These are phyloP conservation scores for Abscondita cerata DNA, from an alignment of 2,888 invertebrate species.

Conservation along the genomic window DNA sequence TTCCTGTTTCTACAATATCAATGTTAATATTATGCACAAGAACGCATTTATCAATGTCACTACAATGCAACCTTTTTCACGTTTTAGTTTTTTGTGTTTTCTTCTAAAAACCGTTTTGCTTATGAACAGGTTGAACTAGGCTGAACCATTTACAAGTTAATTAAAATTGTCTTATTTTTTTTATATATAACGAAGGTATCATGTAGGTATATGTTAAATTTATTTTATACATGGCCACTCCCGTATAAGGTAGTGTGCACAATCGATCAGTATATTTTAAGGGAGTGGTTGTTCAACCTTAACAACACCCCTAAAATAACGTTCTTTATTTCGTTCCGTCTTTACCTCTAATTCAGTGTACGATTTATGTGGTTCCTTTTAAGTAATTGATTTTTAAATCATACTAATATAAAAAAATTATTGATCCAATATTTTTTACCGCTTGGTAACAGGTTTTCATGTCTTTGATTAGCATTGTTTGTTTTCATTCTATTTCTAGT, in stretches of 20 bases:
- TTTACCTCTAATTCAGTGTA: constrained; percentile 5
- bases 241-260: constrained; percentile 36
- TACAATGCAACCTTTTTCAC: not conserved
- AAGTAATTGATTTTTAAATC: constrained; percentile 20
- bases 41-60: constrained; percentile 8
- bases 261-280: constrained; percentile 37
- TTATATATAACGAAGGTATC: too few species aligned
- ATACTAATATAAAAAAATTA: too few species aligned
- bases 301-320: constrained; percentile 30
- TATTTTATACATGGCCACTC: constrained; percentile 33
- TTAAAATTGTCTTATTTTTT: too few species aligned
- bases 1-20: not conserved
- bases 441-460: too few species aligned
- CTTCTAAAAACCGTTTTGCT: too few species aligned
- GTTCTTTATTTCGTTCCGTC: constrained; percentile 17
- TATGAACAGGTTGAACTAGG: too few species aligned
- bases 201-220: constrained; percentile 14
- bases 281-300: constrained; percentile 36
- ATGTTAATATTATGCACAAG: not conserved
- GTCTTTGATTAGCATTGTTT: too few species aligned
- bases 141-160: too few species aligned
- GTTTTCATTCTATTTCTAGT: too few species aligned
- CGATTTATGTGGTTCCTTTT: constrained; percentile 16
- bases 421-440: too few species aligned
- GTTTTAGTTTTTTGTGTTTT: too few species aligned